Percentiles rank a stretch among this genome's conserved stretches.
Conservation (phyloP, 2,888 invertebrate species). For the Agrochola lychnidis region DNA sequence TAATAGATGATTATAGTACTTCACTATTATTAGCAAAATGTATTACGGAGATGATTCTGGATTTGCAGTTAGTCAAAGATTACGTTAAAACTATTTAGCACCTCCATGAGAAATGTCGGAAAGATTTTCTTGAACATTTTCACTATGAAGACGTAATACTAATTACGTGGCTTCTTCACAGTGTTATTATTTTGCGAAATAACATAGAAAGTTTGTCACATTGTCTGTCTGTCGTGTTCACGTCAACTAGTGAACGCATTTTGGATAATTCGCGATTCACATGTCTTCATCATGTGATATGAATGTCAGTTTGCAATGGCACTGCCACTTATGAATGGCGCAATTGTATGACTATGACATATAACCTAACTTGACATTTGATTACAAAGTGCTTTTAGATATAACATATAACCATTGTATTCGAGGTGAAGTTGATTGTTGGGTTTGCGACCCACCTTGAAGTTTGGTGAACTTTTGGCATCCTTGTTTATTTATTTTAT, state of each 20-base stretch:
- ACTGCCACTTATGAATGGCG: constrained; percentile 46
- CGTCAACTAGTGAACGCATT: constrained; percentile 73
- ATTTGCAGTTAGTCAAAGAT: constrained; percentile 11
- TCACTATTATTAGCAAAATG: neutral
- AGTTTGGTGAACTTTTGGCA: constrained; percentile 26
- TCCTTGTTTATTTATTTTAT: constrained; percentile 22
- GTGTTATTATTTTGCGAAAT: constrained; percentile 62
- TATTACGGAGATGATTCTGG: neutral
- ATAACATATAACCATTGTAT: constrained; percentile 39
- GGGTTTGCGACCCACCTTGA: constrained; percentile 29
- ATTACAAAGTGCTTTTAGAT: constrained; percentile 37
- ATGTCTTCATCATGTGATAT: constrained; percentile 77
- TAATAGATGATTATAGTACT: neutral
- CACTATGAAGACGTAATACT: constrained; percentile 47
- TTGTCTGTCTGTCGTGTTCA: constrained; percentile 76
- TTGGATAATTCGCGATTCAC: constrained; percentile 76
- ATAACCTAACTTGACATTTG: constrained; percentile 61
- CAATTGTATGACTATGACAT: constrained; percentile 53
- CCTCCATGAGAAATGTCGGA: constrained; percentile 3
- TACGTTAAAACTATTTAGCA: constrained; percentile 24
- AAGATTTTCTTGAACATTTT: constrained; percentile 30
- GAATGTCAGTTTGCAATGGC: constrained; percentile 69
- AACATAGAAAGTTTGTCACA: constrained; percentile 74
- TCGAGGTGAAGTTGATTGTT: constrained; percentile 34
- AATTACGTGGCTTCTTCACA: constrained; percentile 50